Conservation (phyloP, 2,888 invertebrate species). For the Nymphalis urticae region DNA sequence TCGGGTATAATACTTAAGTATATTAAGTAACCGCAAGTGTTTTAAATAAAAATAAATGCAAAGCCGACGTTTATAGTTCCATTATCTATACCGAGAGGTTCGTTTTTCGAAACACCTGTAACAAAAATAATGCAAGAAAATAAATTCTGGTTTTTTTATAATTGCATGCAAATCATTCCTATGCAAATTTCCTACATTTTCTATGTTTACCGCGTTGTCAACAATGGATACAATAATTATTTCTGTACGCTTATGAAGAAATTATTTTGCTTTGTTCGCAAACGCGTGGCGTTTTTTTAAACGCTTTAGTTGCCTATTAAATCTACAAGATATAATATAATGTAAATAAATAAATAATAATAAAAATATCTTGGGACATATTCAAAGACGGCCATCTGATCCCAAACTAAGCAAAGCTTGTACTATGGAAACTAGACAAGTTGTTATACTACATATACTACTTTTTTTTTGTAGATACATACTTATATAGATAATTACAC, state of each 20-base stretch:
- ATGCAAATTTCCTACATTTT: slow-evolving; percentile 3
- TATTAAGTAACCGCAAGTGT: no score
- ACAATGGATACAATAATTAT: neutral
- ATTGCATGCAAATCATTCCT: neutral
- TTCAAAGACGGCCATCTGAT: no score
- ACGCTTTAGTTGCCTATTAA: neutral
- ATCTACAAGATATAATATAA: neutral
- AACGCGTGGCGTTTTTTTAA: neutral
- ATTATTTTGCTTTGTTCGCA: slow-evolving; percentile 2
- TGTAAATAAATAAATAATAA: no score
- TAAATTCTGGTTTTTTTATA: slow-evolving; percentile 2
- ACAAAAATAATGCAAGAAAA: neutral
- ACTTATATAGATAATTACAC: no score
- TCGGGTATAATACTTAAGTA: no score
- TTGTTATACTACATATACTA: no score
- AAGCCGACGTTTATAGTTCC: neutral
- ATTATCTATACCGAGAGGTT: neutral
- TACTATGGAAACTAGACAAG: no score
- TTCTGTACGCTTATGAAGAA: neutral
- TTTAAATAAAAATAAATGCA: neutral
- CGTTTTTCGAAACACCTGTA: slow-evolving; percentile 23
- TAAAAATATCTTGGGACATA: no score
- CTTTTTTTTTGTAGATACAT: no score
- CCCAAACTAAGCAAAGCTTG: no score
- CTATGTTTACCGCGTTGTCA: neutral